These are phyloP conservation scores for Platycheirus albimanus DNA, from an alignment of 2,888 invertebrate genomes.

Conservation along the genomic window DNA sequence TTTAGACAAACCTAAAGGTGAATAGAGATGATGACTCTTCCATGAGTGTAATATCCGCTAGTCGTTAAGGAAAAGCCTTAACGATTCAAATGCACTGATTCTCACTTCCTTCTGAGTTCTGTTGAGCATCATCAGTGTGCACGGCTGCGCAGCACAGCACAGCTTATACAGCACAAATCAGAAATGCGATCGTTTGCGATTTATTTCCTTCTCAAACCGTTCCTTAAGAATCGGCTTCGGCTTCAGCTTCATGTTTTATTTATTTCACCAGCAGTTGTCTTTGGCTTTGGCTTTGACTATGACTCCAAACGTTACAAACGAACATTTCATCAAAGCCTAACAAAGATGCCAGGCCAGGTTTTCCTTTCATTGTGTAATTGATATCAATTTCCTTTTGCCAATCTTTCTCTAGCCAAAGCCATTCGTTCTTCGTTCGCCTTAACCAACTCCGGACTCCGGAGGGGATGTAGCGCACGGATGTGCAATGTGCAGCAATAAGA, in stretches of 20 bases:
- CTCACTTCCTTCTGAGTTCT: constrained; percentile 64
- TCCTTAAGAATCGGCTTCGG: constrained; percentile 64
- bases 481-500: too few relatives aligned
- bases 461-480: constrained; percentile 44
- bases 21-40: constrained; percentile 57
- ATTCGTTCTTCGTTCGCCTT: constrained; percentile 32
- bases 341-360: constrained; percentile 66
- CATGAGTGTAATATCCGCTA: constrained; percentile 70
- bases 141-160: too few relatives aligned
- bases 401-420: constrained; percentile 59
- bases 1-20: constrained; percentile 46
- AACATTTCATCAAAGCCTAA: constrained; percentile 70
- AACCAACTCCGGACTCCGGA: constrained; percentile 25
- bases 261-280: constrained; percentile 23
- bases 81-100: constrained; percentile 70
- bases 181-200: constrained; percentile 73
- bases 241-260: constrained; percentile 65
- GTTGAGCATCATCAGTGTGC: too few relatives aligned
- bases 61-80: constrained; percentile 63
- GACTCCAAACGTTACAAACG: constrained; percentile 56
- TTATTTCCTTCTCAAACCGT: constrained; percentile 69
- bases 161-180: constrained; percentile 64
- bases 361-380: constrained; percentile 74
- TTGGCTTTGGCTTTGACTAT: constrained; percentile 2
- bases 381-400: constrained; percentile 74